phyloP scores from a whole-genome alignment of 2,113 vertebrate genomes.

The Psilopogon haemacephalus region DNA sequence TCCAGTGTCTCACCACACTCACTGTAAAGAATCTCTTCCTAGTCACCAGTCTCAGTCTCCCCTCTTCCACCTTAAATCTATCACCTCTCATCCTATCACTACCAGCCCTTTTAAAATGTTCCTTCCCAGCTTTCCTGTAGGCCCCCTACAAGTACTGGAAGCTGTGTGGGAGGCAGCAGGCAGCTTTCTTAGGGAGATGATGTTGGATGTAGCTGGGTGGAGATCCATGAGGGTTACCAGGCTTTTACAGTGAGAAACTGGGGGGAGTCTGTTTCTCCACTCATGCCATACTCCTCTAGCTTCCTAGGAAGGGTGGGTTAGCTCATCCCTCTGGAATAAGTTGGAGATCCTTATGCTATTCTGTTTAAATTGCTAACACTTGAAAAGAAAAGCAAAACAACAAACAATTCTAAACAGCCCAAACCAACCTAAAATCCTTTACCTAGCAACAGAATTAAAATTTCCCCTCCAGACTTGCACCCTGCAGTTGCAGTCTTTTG shows the following conservation, averaged over 20 bases:
- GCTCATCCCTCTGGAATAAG: background rate
- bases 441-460: background rate
- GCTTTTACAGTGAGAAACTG: background rate
- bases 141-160: background rate
- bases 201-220: background rate
- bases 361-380: background rate
- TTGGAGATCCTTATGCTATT: background rate
- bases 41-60: too few species aligned
- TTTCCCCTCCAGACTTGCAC: background rate
- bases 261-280: background rate
- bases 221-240: background rate
- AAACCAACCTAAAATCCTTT: background rate
- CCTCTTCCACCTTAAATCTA: too few species aligned
- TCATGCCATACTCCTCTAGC: background rate
- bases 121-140: too few species aligned
- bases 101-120: too few species aligned
- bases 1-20: too few species aligned
- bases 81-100: too few species aligned
- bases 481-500: background rate
- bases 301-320: background rate
- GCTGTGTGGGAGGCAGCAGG: background rate
- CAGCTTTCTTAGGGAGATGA: background rate
- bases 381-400: background rate
- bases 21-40: too few species aligned
- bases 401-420: background rate